Evolutionary conservation across 2,113 vertebrate genomes (phyloP).

Genomic region (Mesembrinibis cayennensis): DNA sequence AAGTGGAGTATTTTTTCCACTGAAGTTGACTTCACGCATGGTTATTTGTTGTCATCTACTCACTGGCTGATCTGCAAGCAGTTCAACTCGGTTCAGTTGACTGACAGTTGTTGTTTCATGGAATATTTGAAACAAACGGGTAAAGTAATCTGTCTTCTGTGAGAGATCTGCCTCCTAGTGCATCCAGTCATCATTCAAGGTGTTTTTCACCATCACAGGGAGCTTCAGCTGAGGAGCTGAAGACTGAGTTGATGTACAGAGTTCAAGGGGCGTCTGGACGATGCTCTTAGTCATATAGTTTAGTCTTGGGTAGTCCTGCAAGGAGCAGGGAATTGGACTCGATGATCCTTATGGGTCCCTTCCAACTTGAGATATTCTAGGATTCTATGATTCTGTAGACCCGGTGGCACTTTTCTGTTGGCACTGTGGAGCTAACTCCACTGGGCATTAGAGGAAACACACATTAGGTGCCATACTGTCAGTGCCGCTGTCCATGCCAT

Average conservation of each 20-base stretch:
- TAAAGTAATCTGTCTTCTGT: not conserved
- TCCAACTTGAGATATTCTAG: not conserved
- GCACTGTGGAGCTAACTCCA: not conserved
- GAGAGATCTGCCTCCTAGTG: not conserved
- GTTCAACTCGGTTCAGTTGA: not conserved
- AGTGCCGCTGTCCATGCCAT: not conserved
- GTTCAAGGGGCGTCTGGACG: not conserved
- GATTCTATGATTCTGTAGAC: not conserved
- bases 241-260: not conserved
- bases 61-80: not conserved
- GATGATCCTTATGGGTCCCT: not conserved
- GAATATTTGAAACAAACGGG: not conserved
- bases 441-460: not conserved
- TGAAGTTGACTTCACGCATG: not conserved
- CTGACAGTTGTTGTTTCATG: not conserved
- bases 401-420: accelerated
- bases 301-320: not conserved
- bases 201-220: not conserved
- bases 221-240: not conserved
- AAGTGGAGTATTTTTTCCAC: not conserved
- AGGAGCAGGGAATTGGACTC: not conserved
- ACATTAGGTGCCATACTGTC: not conserved
- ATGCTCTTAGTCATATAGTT: not conserved
- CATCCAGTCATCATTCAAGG: not conserved
- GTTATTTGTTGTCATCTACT: not conserved